Percentiles rank a stretch among this genome's conserved stretches.
Evolutionary conservation across 2,797 vertebrate species (phyloP).

Genomic region (Yasuhikotakia modesta): DNA sequence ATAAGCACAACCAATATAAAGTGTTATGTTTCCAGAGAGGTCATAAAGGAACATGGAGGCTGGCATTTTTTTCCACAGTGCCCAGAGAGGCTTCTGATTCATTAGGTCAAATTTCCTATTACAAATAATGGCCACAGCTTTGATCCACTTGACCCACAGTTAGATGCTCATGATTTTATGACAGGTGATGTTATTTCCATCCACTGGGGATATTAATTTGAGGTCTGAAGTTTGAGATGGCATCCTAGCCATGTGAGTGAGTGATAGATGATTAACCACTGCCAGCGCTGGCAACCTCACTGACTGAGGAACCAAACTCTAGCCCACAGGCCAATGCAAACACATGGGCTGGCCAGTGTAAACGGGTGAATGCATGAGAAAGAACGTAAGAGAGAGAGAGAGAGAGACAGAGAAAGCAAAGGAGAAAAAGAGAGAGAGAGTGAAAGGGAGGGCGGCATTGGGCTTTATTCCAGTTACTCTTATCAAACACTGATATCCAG

Average conservation of each 20-base stretch:
- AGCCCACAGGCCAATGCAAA: slow-evolving; percentile 65
- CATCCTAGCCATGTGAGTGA: slow-evolving; percentile 40
- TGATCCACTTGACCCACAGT: slow-evolving; percentile 24
- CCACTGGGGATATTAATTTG: slow-evolving; percentile 21
- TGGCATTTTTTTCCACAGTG: slow-evolving; percentile 13
- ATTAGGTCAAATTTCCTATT: slow-evolving; percentile 12
- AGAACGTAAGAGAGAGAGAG: slow-evolving; percentile 7
- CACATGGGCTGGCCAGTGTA: slow-evolving; percentile 58
- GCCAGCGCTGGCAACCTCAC: slow-evolving; percentile 48
- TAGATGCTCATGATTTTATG: slow-evolving; percentile 23
- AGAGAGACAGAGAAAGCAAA: background rate
- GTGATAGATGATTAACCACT: slow-evolving; percentile 48
- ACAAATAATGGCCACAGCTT: background rate
- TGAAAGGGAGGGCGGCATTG: no score
- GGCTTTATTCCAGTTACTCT: slow-evolving; percentile 1
- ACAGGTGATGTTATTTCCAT: slow-evolving; percentile 9
- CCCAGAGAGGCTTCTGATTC: background rate
- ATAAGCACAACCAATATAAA: slow-evolving; percentile 5
- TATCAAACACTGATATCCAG: background rate
- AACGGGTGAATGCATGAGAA: slow-evolving; percentile 38
- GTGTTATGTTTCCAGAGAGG: background rate
- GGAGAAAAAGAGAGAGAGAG: background rate
- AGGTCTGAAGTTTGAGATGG: slow-evolving; percentile 13
- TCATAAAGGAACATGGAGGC: slow-evolving; percentile 1
- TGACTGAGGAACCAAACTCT: slow-evolving; percentile 41